A percentile compares a stretch with the other conserved stretches of the same genome.
Evolutionary conservation across 2,888 invertebrate species (phyloP).

Genomic region (Parthenolecanium corni): DNA sequence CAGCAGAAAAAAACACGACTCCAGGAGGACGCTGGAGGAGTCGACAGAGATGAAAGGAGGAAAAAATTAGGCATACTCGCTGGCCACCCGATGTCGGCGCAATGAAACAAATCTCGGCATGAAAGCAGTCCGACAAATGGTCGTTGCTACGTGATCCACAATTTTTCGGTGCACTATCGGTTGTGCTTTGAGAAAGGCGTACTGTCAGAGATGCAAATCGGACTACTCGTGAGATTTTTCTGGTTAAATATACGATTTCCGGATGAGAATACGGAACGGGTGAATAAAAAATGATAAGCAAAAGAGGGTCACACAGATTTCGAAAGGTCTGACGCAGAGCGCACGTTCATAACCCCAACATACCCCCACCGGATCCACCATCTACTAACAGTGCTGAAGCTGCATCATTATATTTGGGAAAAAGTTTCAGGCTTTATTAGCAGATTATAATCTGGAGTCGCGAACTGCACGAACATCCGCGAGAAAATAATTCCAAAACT

Average conservation of each 20-base stretch:
- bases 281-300: neutral
- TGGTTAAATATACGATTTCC: conserved; percentile 22
- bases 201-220: conserved; percentile 4
- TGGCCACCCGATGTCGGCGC: too few species aligned
- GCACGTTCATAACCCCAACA: neutral
- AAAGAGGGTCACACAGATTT: conserved; percentile 18
- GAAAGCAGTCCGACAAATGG: too few species aligned
- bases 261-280: conserved; percentile 4
- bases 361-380: neutral
- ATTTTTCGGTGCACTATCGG: conserved; percentile 13
- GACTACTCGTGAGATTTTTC: conserved; percentile 18
- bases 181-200: neutral
- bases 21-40: too few species aligned
- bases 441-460: neutral
- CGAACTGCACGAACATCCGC: neutral
- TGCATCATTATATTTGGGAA: neutral
- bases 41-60: too few species aligned
- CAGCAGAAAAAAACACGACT: too few species aligned
- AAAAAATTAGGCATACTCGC: too few species aligned
- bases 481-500: too few species aligned
- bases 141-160: conserved; percentile 7
- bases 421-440: conserved; percentile 1
- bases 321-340: neutral
- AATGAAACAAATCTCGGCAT: too few species aligned
- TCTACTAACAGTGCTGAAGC: neutral